Conservation (phyloP, 1,140 invertebrate genomes). For the Eurosta solidaginis region DNA sequence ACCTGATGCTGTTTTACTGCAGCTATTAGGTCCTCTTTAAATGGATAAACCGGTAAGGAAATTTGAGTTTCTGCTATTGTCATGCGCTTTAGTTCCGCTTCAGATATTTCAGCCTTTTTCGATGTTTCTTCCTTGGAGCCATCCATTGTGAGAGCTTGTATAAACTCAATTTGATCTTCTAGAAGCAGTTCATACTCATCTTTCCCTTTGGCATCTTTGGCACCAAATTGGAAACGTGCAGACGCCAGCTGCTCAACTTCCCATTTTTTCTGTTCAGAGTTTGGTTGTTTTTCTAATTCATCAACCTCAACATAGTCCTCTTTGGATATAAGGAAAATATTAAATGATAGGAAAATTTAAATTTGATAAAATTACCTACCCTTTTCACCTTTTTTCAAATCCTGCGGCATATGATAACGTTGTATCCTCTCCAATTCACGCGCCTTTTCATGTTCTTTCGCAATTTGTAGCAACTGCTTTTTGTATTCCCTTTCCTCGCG, state of each 20-base stretch:
- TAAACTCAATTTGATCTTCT: conserved; percentile 97
- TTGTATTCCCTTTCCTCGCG: conserved; percentile 85
- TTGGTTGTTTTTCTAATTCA: conserved; percentile 80
- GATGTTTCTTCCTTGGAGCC: conserved; percentile 72
- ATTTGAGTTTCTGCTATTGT: conserved; percentile 90
- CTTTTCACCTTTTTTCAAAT: conserved; percentile 72
- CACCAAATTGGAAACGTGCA: conserved; percentile 92
- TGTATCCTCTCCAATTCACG: conserved; percentile 89
- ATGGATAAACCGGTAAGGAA: conserved; percentile 93
- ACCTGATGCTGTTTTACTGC: conserved; percentile 89
- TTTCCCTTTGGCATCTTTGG: conserved; percentile 71
- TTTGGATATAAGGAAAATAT: neutral
- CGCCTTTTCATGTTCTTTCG: conserved; percentile 95
- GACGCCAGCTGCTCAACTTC: conserved; percentile 96
- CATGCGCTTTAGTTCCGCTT: conserved; percentile 76
- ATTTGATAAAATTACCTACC: conserved; percentile 50
- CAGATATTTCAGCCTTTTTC: conserved; percentile 67
- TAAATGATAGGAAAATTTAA: neutral
- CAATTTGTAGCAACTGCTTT: conserved; percentile 86
- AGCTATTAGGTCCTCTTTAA: conserved; percentile 84
- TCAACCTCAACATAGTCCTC: conserved; percentile 87
- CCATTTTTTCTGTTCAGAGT: conserved; percentile 97
- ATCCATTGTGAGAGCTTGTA: conserved; percentile 88
- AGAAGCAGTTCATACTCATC: conserved; percentile 92
- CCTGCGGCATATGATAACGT: conserved; percentile 91